Conservation (phyloP, 2,888 invertebrate species). For the Lathronympha strigana region DNA sequence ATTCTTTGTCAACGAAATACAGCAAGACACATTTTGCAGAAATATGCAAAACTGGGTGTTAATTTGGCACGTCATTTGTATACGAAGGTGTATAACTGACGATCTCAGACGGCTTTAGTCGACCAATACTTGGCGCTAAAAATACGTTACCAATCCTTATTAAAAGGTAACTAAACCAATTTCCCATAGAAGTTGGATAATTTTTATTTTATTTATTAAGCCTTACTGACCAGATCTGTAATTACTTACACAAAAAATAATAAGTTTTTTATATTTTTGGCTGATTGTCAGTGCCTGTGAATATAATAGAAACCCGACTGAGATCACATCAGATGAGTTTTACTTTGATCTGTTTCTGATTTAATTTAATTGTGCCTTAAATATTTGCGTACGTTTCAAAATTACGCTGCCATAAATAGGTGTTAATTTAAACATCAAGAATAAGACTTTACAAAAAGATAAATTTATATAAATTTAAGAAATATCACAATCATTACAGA, state of each 20-base stretch:
- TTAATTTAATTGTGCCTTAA: constrained; percentile 12
- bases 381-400: constrained; percentile 7
- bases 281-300: too few species aligned
- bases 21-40: constrained; percentile 28
- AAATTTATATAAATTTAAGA: constrained; percentile 30
- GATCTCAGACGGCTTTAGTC: constrained; percentile 6
- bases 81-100: neutral
- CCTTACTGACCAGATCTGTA: too few species aligned
- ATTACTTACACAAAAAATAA: too few species aligned
- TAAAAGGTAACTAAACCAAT: too few species aligned
- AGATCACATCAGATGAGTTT: neutral
- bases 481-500: constrained; percentile 40
- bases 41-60: neutral
- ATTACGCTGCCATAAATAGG: constrained; percentile 14
- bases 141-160: neutral
- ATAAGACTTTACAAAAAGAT: constrained; percentile 26
- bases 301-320: neutral
- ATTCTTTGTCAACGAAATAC: constrained; percentile 23
- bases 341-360: neutral
- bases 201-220: too few species aligned
- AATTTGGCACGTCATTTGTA: constrained; percentile 22
- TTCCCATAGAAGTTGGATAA: too few species aligned
- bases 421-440: constrained; percentile 30
- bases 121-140: neutral
- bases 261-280: too few species aligned